Evolutionary conservation across 2,113 vertebrate genomes (phyloP), one percentile per base, ranked within the genome.

Genomic region (Channa argus): DNA sequence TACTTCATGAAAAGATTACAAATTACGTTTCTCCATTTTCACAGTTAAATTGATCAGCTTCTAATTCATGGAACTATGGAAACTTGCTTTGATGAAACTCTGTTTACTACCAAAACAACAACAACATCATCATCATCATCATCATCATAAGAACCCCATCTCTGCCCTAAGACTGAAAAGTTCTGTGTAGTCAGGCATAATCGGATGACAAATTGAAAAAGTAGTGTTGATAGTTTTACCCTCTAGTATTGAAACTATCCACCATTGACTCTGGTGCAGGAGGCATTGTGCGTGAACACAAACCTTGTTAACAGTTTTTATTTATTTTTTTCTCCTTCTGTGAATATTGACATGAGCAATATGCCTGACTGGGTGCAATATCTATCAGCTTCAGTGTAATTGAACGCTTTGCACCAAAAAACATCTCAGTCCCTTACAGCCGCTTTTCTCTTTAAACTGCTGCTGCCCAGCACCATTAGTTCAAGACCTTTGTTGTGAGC

Each of bases 191-290:
- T 79, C 24, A 6, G 51, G 33, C 50, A 72, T 82, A 76, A 88
- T 86, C 77, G 77, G 72, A 71, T 55, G 67, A 82, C 50, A 67
- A 80, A 85, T 80, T 74, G 83, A 90, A 75, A 50, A 78, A 75
- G 73, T 54, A 39, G 44, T 64, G 71, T 83, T 24, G 43, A 88
- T 79, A 33, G 10, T 41, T 67, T 72, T n/a, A 36, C 53, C 67
- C 63, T 72, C 64, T 41, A 47, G 67, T 79, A 82, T 59, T 74
- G 59, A 67, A 79, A 24, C 24, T 24, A 64, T 46, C 56, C 55
- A 37, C 63, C 81, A 88, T 85, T 79, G 86, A 85, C 77, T 82
- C 41, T 8, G 1, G 55, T 37, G 62, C 66, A 69, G 49, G 70
- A 87, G 49, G 56, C 81, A 61, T 82, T 80, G 33, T 2, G 73